A percentile compares a stretch with the other conserved stretches of the same genome.
These are phyloP conservation scores for Alosa sapidissima DNA, from an alignment of 2,797 vertebrate species.

Conservation along the genomic window DNA sequence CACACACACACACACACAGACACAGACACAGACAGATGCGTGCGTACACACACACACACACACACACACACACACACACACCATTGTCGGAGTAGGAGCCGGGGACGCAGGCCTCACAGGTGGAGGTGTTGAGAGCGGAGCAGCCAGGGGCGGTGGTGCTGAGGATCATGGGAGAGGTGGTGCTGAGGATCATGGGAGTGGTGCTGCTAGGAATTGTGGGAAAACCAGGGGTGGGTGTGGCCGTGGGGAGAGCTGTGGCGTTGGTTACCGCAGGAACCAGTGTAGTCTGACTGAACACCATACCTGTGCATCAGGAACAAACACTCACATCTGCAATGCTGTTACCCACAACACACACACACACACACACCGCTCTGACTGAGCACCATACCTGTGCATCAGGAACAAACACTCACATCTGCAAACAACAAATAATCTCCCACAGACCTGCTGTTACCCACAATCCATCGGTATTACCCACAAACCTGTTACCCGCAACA, in stretches of 20 bases:
- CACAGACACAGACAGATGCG: background rate
- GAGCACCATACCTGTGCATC: slow-evolving; percentile 33
- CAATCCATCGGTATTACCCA: no score
- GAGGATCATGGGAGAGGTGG: slow-evolving; percentile 58
- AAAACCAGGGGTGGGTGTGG: slow-evolving; percentile 42
- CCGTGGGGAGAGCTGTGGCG: slow-evolving; percentile 60
- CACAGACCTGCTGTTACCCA: no score
- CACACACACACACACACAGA: background rate
- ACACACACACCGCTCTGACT: slow-evolving; percentile 69
- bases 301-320: slow-evolving; percentile 54
- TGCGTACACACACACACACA: background rate
- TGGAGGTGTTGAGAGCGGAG: slow-evolving; percentile 72
- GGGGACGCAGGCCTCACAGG: slow-evolving; percentile 75
- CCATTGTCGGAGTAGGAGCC: slow-evolving; percentile 76
- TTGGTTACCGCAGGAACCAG: slow-evolving; percentile 64
- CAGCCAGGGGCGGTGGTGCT: slow-evolving; percentile 74
- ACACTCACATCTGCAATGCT: background rate
- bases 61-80: slow-evolving; percentile 40
- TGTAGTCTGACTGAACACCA: slow-evolving; percentile 74
- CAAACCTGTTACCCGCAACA: no score
- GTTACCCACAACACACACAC: no score
- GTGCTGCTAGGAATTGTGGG: slow-evolving; percentile 59
- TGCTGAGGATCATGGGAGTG: slow-evolving; percentile 49
- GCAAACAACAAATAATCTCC: no score
- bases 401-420: no score